Percentiles rank a stretch among this genome's conserved stretches.
phyloP scores from a whole-genome alignment of 2,888 invertebrate species.

The Eudasyphora cyanicolor region DNA sequence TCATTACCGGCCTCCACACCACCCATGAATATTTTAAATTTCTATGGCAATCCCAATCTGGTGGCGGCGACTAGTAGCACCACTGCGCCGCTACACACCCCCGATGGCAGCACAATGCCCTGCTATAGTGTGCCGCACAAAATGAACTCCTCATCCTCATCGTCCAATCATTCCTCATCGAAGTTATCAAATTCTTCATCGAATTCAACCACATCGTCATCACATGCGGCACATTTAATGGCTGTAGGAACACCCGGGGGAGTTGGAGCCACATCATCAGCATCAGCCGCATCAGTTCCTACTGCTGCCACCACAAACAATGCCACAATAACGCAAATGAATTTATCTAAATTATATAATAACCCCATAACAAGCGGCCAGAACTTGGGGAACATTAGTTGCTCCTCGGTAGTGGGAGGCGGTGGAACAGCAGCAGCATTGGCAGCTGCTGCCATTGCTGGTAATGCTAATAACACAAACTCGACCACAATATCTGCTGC shows the following conservation, averaged over 20 bases:
- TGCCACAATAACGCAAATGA: slow-evolving; percentile 65
- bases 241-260: background rate
- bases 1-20: slow-evolving; percentile 44
- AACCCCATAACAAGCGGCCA: slow-evolving; percentile 45
- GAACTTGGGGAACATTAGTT: slow-evolving; percentile 28
- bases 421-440: slow-evolving; percentile 18
- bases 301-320: slow-evolving; percentile 63
- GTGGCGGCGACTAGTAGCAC: background rate
- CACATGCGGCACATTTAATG: slow-evolving; percentile 40
- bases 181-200: slow-evolving; percentile 64
- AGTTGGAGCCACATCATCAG: background rate
- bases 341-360: slow-evolving; percentile 58
- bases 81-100: background rate
- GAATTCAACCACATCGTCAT: slow-evolving; percentile 65
- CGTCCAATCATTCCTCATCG: slow-evolving; percentile 61
- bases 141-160: slow-evolving; percentile 57
- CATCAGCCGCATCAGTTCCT: background rate
- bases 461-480: background rate
- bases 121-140: slow-evolving; percentile 52
- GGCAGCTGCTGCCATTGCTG: slow-evolving; percentile 2
- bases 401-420: slow-evolving; percentile 26
- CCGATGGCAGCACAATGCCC: slow-evolving; percentile 56
- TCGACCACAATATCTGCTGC: slow-evolving; percentile 33
- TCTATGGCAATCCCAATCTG: slow-evolving; percentile 45
- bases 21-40: slow-evolving; percentile 56